Evolutionary conservation across 2,797 vertebrate species (phyloP).

Genomic region (Atherinosoma microstoma): DNA sequence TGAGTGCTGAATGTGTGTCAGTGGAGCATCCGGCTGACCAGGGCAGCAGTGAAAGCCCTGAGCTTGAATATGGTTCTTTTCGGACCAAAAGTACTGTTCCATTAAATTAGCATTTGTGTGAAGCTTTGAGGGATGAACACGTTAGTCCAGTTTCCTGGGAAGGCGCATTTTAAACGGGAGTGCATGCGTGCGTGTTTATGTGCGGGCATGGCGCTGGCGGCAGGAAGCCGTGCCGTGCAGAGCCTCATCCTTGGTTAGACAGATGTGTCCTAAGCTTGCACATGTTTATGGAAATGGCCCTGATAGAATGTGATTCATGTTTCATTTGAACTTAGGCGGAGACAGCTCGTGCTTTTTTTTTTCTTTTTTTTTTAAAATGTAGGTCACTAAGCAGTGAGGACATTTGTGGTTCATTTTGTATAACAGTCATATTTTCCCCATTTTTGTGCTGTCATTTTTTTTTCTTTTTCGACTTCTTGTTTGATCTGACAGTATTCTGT

Average conservation of each 20-base stretch:
- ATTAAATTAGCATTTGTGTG: constrained; percentile 68
- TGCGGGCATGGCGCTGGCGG: constrained; percentile 27
- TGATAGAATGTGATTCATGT: constrained; percentile 66
- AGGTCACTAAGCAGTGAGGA: constrained; percentile 65
- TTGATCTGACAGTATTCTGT: constrained; percentile 6
- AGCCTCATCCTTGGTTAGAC: constrained; percentile 51
- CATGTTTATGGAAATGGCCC: constrained; percentile 61
- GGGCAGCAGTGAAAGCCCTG: constrained; percentile 25
- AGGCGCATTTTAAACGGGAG: constrained; percentile 10
- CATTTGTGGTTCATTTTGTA: constrained; percentile 13
- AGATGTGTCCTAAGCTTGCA: constrained; percentile 57
- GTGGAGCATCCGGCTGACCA: constrained; percentile 69
- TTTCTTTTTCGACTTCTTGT: not conserved
- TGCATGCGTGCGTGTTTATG: constrained; percentile 15
- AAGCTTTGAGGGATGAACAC: constrained; percentile 67
- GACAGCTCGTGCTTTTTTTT: constrained; percentile 5
- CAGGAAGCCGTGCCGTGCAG: constrained; percentile 36
- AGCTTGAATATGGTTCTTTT: constrained; percentile 42
- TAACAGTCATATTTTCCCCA: constrained; percentile 3
- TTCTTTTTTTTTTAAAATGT: constrained; percentile 29
- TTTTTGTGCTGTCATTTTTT: not conserved
- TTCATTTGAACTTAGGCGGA: constrained; percentile 53
- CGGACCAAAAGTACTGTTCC: constrained; percentile 52
- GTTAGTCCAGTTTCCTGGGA: constrained; percentile 68
- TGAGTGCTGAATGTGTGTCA: constrained; percentile 72